These are phyloP conservation scores for Hyles lineata DNA, from an alignment of 2,888 invertebrate species.

Conservation along the genomic window DNA sequence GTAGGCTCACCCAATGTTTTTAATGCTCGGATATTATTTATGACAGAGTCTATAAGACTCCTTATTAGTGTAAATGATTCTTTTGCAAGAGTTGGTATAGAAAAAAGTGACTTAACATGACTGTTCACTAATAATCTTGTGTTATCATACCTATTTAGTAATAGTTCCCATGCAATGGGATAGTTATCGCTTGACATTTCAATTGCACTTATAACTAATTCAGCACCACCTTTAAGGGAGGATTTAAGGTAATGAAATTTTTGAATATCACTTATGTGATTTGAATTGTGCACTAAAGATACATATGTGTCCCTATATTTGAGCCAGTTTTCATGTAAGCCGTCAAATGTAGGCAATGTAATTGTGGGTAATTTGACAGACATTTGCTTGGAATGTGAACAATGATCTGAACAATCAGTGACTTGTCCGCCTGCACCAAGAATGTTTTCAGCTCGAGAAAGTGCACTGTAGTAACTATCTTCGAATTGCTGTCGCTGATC, in stretches of 20 bases:
- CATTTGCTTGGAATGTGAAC: too few relatives aligned
- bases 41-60: constrained; percentile 29
- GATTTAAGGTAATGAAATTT: background rate
- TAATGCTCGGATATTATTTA: constrained; percentile 34
- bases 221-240: background rate
- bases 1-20: constrained; percentile 33
- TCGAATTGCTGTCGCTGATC: too few relatives aligned
- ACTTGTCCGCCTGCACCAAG: too few relatives aligned
- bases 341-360: too few relatives aligned
- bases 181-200: background rate
- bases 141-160: constrained; percentile 33
- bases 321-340: too few relatives aligned
- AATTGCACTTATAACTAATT: background rate
- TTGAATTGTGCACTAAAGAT: background rate
- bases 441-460: too few relatives aligned
- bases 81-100: constrained; percentile 30
- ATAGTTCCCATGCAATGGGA: background rate
- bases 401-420: too few relatives aligned
- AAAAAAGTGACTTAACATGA: constrained; percentile 36
- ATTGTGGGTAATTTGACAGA: too few relatives aligned
- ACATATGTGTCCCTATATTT: too few relatives aligned
- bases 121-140: constrained; percentile 33
- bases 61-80: constrained; percentile 26
- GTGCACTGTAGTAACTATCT: too few relatives aligned
- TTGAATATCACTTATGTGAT: background rate